Evolutionary conservation across 2,797 vertebrate species (phyloP).

Genomic region (Schizothorax lantsangensis): DNA sequence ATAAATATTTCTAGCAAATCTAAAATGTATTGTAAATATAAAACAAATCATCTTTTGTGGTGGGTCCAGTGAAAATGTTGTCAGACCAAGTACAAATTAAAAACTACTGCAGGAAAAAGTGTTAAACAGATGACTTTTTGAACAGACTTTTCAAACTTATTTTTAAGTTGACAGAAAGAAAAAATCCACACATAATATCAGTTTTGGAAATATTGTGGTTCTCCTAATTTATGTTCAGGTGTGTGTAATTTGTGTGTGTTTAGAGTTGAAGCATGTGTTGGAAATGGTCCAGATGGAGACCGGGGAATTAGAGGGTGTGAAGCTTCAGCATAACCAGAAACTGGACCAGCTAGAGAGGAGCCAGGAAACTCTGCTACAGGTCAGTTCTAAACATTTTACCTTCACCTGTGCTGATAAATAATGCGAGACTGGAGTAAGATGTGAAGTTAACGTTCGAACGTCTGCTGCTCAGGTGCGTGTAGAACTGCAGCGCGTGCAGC

Average conservation of each 20-base stretch:
- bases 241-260: slow-evolving; percentile 23
- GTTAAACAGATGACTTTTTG: not conserved
- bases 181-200: not conserved
- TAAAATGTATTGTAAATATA: not conserved
- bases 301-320: slow-evolving; percentile 76
- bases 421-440: not conserved
- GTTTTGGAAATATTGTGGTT: not conserved
- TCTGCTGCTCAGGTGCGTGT: slow-evolving; percentile 72
- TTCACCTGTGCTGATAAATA: not conserved
- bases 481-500: slow-evolving; percentile 76
- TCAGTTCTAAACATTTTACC: slow-evolving; percentile 57
- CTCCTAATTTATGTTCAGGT: not conserved
- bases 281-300: slow-evolving; percentile 81
- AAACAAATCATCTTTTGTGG: not conserved
- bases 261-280: slow-evolving; percentile 82
- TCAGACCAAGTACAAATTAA: not conserved
- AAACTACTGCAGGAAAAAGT: not conserved
- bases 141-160: not conserved
- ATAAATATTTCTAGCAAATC: no score
- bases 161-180: not conserved
- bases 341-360: slow-evolving; percentile 77
- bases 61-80: not conserved
- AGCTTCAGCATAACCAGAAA: slow-evolving; percentile 78
- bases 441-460: not conserved
- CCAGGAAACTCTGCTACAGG: slow-evolving; percentile 76